Conservation (phyloP, 2,113 vertebrate genomes). For the Rostratula benghalensis region DNA sequence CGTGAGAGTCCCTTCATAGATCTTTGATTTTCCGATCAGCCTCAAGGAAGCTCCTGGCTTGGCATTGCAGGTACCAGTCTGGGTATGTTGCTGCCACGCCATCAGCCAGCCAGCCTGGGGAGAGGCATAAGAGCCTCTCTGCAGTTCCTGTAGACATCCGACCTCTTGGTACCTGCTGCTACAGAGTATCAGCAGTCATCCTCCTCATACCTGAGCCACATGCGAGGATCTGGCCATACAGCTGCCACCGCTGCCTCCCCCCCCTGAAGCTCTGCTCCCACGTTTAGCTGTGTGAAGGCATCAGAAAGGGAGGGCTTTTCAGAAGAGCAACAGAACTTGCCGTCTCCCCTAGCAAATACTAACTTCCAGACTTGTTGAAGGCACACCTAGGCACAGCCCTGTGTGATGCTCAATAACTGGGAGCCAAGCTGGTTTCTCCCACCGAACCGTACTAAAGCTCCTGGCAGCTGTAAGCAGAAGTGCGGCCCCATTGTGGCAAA, state of each 20-base stretch:
- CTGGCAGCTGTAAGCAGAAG: background rate
- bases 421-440: background rate
- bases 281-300: fast-evolving
- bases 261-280: background rate
- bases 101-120: background rate
- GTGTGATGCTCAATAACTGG: background rate
- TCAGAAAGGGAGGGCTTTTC: background rate
- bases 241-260: fast-evolving
- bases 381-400: background rate
- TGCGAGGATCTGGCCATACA: fast-evolving
- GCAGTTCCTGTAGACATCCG: fast-evolving
- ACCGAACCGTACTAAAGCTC: background rate
- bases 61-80: background rate
- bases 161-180: fast-evolving
- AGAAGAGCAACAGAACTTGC: background rate
- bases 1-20: background rate
- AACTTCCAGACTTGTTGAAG: background rate
- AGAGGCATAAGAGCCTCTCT: background rate
- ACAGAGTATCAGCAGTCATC: background rate
- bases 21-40: background rate
- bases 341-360: background rate
- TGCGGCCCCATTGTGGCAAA: background rate
- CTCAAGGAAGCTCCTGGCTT: background rate
- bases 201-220: background rate
- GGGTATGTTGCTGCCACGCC: background rate